These are phyloP conservation scores for Trididemnum miniatum DNA, from an alignment of 23 tunicate species.

Conservation along the genomic window DNA sequence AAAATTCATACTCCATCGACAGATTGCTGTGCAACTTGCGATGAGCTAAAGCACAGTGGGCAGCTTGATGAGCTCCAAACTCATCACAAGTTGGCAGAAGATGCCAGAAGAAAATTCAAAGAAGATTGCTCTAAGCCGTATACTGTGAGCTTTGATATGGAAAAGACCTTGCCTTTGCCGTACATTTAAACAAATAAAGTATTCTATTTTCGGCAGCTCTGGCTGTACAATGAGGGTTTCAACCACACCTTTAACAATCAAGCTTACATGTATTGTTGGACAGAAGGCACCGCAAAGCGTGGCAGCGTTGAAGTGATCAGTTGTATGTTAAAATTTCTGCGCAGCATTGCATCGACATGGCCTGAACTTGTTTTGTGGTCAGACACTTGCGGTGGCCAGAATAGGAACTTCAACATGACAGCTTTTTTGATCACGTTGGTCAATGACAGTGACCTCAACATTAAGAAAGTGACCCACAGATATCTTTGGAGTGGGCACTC, in stretches of 20 bases:
- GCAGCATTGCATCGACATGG: background rate
- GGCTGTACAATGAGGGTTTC: background rate
- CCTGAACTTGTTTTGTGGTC: conserved; percentile 1
- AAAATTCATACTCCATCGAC: conserved; percentile 5
- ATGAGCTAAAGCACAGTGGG: conserved; percentile 5
- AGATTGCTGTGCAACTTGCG: conserved; percentile 10
- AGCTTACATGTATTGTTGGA: conserved; percentile 12
- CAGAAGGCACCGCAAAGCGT: conserved; percentile 2
- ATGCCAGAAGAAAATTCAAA: background rate
- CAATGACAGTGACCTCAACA: background rate
- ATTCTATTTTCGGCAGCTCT: conserved; percentile 12
- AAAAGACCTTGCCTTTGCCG: conserved; percentile 18
- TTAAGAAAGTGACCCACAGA: conserved; percentile 17
- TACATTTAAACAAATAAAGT: conserved; percentile 6
- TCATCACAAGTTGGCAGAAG: background rate
- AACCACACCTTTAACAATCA: background rate
- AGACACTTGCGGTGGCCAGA: conserved; percentile 14
- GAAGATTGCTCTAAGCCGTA: background rate
- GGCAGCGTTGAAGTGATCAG: background rate
- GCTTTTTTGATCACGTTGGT: conserved; percentile 2
- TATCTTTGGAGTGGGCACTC: conserved; percentile 21
- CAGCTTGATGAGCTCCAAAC: background rate
- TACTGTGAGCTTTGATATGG: conserved; percentile 14
- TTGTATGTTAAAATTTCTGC: background rate
- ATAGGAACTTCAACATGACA: background rate